Conservation (phyloP, 1,140 invertebrate species). For the Brachionus rotundiformis region DNA sequence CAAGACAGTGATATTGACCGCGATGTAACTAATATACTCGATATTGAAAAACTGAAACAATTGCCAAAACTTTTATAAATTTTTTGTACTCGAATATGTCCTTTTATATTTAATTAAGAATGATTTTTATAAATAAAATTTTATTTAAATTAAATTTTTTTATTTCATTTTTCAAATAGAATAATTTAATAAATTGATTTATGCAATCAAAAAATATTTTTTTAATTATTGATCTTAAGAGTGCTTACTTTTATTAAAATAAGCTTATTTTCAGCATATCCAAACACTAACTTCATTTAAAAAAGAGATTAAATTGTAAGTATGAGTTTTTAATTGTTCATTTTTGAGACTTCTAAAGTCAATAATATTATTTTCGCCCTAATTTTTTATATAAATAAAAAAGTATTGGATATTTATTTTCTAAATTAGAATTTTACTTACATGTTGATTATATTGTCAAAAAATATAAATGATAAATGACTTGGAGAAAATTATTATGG, state of each 20-base stretch:
- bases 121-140: neutral
- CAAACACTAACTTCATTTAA: neutral
- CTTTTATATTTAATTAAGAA: constrained; percentile 1
- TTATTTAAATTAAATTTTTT: neutral
- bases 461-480: too few relatives aligned
- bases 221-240: neutral
- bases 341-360: neutral
- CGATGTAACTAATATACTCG: constrained; percentile 33
- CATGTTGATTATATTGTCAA: neutral
- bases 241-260: neutral
- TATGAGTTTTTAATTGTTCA: neutral
- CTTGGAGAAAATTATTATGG: neutral
- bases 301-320: neutral
- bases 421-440: neutral
- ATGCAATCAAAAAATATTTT: neutral
- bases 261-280: neutral
- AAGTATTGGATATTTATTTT: neutral
- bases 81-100: neutral
- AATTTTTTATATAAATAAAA: constrained; percentile 2
- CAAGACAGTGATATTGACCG: constrained; percentile 43
- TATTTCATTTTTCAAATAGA: neutral
- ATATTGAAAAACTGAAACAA: constrained; percentile 24
- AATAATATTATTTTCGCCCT: neutral
- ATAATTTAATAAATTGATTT: too few relatives aligned
- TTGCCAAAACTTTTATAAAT: constrained; percentile 34